phyloP scores from a whole-genome alignment of 2,888 invertebrate genomes.

The Mycalesis mineus region DNA sequence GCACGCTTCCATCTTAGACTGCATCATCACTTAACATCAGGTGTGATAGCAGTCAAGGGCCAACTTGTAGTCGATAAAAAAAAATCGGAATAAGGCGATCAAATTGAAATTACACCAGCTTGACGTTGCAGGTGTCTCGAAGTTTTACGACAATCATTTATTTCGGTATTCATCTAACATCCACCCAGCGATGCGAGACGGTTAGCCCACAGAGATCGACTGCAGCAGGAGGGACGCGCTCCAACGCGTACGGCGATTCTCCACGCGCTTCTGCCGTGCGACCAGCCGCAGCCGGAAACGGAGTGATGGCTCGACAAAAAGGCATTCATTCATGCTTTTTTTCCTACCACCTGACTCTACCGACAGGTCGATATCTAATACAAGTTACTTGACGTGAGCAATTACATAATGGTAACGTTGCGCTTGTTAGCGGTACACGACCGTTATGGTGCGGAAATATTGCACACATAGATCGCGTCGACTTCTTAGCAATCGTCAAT shows the following conservation, averaged over 20 bases:
- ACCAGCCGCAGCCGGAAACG: slow-evolving; percentile 64
- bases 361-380: slow-evolving; percentile 53
- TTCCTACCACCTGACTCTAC: slow-evolving; percentile 40
- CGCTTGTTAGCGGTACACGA: background rate
- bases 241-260: slow-evolving; percentile 73
- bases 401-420: background rate
- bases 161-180: slow-evolving; percentile 45
- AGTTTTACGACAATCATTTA: background rate
- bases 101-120: too few relatives aligned
- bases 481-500: background rate
- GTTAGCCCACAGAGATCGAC: slow-evolving; percentile 38
- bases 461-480: background rate
- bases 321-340: slow-evolving; percentile 71
- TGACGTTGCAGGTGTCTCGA: background rate
- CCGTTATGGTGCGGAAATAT: background rate
- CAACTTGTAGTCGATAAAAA: too few relatives aligned
- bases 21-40: too few relatives aligned
- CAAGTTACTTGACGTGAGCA: slow-evolving; percentile 30
- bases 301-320: slow-evolving; percentile 76
- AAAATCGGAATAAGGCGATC: too few relatives aligned
- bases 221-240: slow-evolving; percentile 50
- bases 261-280: slow-evolving; percentile 62
- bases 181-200: slow-evolving; percentile 53
- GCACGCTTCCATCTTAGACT: too few relatives aligned
- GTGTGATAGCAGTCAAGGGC: too few relatives aligned